phyloP scores from a whole-genome alignment of 2,797 vertebrate genomes.

The Leptodactylus fallax region DNA sequence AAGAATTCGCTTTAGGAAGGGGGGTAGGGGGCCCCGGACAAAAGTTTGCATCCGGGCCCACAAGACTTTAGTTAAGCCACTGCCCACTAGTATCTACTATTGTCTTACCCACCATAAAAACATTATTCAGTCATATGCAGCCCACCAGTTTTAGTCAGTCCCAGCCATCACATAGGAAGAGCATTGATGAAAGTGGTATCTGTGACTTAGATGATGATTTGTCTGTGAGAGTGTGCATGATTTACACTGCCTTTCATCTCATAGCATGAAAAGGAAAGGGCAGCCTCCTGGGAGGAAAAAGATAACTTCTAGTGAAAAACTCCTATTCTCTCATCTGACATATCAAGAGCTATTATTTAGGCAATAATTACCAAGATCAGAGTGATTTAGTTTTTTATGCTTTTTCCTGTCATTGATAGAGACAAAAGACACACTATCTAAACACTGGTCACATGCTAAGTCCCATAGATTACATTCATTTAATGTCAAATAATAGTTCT shows the following conservation, averaged over 20 bases:
- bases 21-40: no score
- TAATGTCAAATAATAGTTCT: background rate
- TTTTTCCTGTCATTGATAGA: constrained; percentile 41
- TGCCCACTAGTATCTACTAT: no score
- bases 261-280: constrained; percentile 30
- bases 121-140: background rate
- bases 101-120: background rate
- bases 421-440: constrained; percentile 29
- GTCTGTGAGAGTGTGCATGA: constrained; percentile 23
- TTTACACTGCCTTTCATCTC: constrained; percentile 51
- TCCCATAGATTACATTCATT: background rate
- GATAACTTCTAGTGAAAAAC: constrained; percentile 38
- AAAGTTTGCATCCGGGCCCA: no score
- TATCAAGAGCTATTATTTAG: constrained; percentile 45
- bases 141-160: background rate
- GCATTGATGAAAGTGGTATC: constrained; percentile 1
- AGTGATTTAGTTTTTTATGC: constrained; percentile 29
- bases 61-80: no score
- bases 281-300: constrained; percentile 52
- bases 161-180: background rate
- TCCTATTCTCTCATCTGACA: constrained; percentile 41
- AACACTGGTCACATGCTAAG: constrained; percentile 15
- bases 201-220: background rate
- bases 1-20: no score
- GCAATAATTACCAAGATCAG: constrained; percentile 22